phyloP scores from a whole-genome alignment of 2,113 vertebrate species.

The Setophaga coronata region DNA sequence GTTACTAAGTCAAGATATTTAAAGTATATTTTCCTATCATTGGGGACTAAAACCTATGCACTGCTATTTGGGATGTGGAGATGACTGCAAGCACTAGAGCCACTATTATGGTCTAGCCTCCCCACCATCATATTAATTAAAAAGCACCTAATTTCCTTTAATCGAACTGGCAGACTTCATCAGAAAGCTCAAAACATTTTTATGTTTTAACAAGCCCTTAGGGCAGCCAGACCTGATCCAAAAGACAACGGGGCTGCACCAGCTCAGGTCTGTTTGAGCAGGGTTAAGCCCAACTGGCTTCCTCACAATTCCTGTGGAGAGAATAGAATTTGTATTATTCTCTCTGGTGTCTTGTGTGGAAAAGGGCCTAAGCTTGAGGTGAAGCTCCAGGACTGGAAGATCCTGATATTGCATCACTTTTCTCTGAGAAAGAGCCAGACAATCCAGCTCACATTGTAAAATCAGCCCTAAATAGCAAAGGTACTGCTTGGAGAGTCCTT shows the following conservation, averaged over 20 bases:
- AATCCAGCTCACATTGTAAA: neutral
- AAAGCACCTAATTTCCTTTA: neutral
- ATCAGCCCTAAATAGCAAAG: neutral
- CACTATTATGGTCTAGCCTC: neutral
- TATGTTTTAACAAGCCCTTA: neutral
- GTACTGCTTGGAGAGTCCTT: neutral
- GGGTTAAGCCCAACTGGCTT: neutral
- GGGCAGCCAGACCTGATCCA: neutral
- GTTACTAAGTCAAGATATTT: neutral
- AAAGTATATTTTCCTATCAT: neutral
- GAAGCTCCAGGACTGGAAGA: neutral
- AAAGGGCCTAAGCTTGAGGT: neutral
- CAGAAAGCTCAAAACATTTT: neutral
- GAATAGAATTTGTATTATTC: neutral
- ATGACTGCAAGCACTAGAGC: neutral
- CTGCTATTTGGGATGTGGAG: neutral
- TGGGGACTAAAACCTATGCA: neutral
- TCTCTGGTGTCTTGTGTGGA: neutral
- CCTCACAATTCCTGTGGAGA: neutral
- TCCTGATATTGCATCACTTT: neutral
- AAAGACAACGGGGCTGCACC: neutral
- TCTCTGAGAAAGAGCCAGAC: neutral
- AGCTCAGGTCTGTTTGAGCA: fast-evolving
- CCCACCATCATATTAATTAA: neutral
- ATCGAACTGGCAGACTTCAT: neutral